Evolutionary conservation across 2,888 invertebrate species (phyloP).

Genomic region (Emmelina monodactyla): DNA sequence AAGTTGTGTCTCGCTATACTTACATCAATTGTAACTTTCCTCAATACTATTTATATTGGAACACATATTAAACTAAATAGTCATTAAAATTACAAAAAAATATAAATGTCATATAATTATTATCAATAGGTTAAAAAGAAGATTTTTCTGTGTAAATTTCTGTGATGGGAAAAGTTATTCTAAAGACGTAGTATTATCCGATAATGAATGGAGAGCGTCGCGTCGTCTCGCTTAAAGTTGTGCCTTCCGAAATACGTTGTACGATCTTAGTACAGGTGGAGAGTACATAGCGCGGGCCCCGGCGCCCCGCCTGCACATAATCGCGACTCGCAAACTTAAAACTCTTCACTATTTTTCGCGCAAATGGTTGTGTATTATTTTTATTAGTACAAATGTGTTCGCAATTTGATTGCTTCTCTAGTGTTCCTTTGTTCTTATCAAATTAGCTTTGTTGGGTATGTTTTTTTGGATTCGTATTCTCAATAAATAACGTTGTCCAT

Average conservation of each 20-base stretch:
- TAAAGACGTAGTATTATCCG: constrained; percentile 62
- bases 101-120: constrained; percentile 44
- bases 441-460: constrained; percentile 49
- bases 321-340: constrained; percentile 54
- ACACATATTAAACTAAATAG: constrained; percentile 48
- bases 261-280: background rate
- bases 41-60: constrained; percentile 43
- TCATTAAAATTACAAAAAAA: constrained; percentile 26
- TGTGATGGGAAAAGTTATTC: constrained; percentile 62
- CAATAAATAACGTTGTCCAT: constrained; percentile 25
- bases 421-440: constrained; percentile 62
- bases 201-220: constrained; percentile 38
- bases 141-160: constrained; percentile 58
- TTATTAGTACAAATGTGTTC: constrained; percentile 67
- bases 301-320: constrained; percentile 21
- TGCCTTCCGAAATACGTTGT: background rate
- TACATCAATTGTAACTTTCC: constrained; percentile 49
- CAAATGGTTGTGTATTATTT: constrained; percentile 67
- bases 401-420: constrained; percentile 66
- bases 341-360: constrained; percentile 64
- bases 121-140: constrained; percentile 55
- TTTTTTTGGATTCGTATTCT: constrained; percentile 52
- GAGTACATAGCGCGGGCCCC: background rate
- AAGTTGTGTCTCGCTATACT: constrained; percentile 51
- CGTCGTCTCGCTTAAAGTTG: constrained; percentile 19